Evolutionary conservation across 2,113 vertebrate species (phyloP).

Genomic region (Sturnira hondurensis): DNA sequence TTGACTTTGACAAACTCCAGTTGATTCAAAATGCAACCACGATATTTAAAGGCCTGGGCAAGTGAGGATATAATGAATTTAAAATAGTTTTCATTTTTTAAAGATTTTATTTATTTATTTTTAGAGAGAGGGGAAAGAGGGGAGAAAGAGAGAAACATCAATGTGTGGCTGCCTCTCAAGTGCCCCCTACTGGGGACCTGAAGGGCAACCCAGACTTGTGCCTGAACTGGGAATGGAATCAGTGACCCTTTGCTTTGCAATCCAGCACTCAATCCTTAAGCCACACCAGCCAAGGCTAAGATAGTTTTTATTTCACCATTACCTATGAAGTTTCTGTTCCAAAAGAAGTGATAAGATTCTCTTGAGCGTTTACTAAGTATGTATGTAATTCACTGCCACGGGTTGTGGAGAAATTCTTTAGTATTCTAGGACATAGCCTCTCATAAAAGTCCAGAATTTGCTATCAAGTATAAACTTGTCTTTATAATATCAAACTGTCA

Average conservation of each 20-base stretch:
- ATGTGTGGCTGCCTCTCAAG: no score
- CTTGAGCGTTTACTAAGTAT: background rate
- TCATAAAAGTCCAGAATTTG: conserved; percentile 57
- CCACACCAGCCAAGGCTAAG: background rate
- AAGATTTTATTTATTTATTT: no score
- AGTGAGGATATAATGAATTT: background rate
- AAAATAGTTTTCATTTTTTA: background rate
- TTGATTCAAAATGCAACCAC: background rate
- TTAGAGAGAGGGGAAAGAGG: no score
- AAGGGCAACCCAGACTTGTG: no score
- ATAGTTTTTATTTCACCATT: background rate
- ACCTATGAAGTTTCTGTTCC: background rate
- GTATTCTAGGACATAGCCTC: conserved; percentile 49
- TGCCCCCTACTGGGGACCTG: no score
- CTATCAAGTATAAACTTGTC: conserved; percentile 53
- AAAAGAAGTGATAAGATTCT: background rate
- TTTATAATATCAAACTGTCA: conserved; percentile 72
- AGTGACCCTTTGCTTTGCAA: no score
- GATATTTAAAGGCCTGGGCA: background rate
- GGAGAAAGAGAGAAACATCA: no score
- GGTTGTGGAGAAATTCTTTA: background rate
- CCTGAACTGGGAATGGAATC: no score
- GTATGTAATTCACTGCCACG: background rate
- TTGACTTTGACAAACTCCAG: background rate
- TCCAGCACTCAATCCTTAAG: no score